Evolutionary conservation across 2,888 invertebrate species (phyloP).

Genomic region (Athalia circularis): DNA sequence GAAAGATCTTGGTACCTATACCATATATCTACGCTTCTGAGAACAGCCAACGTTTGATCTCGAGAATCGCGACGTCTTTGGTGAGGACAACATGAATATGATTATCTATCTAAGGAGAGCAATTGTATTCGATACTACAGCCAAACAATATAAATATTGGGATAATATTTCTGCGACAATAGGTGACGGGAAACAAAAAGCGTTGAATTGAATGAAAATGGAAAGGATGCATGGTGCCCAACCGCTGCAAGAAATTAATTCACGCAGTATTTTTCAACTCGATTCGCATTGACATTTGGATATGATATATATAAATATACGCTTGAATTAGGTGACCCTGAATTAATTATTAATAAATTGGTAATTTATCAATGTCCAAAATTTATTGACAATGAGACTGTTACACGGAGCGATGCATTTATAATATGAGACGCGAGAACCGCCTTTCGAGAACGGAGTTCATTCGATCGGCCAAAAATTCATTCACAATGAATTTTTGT

Average conservation of each 20-base stretch:
- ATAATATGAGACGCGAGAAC: background rate
- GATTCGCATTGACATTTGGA: conserved; percentile 41
- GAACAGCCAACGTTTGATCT: conserved; percentile 13
- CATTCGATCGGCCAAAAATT: background rate
- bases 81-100: conserved; percentile 17
- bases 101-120: no score
- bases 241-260: conserved; percentile 48
- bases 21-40: background rate
- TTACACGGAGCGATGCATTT: conserved; percentile 23
- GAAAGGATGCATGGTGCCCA: background rate
- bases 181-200: background rate
- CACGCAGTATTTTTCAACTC: conserved; percentile 51
- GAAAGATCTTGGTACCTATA: background rate
- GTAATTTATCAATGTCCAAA: conserved; percentile 30
- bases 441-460: background rate
- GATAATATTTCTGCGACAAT: conserved; percentile 19
- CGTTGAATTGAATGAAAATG: background rate
- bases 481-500: background rate
- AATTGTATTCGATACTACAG: no score
- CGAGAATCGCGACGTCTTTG: background rate
- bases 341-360: conserved; percentile 27
- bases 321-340: conserved; percentile 50
- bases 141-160: conserved; percentile 1
- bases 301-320: conserved; percentile 14
- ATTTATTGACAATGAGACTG: conserved; percentile 36